Evolutionary conservation across 2,888 invertebrate species (phyloP), one percentile per base, ranked within the genome.

Genomic region (Teinopalpus imperialis): DNA sequence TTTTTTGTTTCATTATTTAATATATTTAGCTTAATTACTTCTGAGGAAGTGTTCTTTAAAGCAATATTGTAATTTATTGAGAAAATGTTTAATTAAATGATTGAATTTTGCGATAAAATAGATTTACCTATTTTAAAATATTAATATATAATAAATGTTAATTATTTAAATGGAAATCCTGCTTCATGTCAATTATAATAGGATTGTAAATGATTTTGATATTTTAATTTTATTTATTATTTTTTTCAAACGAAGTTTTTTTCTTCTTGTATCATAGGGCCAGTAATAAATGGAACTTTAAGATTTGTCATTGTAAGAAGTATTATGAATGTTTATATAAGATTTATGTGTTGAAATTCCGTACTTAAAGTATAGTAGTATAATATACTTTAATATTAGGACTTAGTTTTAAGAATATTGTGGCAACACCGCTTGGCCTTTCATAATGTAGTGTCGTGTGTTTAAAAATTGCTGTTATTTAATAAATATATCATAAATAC

Each of bases 371-470:
- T 45, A 37, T 18, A 37, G 18, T 32, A 24, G 8, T 18, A 45
- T 40, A 32, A 30, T 13, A 10, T 36, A 34, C 16, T 32, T 30
- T 37, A 37, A 20, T 24, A 23, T 47, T 16, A 42, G 30, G 40
- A 36, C 1, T 43, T 42, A 46, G 18, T 26, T 32, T 26, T 52
- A 44, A 61, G 58, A 64, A 79, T 63, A 77, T 69, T 77, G 69
- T 88, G 88, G 88, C 87, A 88, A 87, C 87, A 88, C 88, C 88
- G 87, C 86, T 88, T 87, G 88, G 88, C 88, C 88, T 88, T 85
- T 81, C 77, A 83, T n/a, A 74, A 69, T 61, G 76, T 82, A 83
- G 86, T 83, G 73, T 76, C 59, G 78, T 80, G 79, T 80, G 80
- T 77, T 63, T 63, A 59, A 61, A 65, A 74, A 74, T 75, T 74